These are phyloP conservation scores for Stenodema calcarata DNA, from an alignment of 2,888 invertebrate species.

Conservation along the genomic window DNA sequence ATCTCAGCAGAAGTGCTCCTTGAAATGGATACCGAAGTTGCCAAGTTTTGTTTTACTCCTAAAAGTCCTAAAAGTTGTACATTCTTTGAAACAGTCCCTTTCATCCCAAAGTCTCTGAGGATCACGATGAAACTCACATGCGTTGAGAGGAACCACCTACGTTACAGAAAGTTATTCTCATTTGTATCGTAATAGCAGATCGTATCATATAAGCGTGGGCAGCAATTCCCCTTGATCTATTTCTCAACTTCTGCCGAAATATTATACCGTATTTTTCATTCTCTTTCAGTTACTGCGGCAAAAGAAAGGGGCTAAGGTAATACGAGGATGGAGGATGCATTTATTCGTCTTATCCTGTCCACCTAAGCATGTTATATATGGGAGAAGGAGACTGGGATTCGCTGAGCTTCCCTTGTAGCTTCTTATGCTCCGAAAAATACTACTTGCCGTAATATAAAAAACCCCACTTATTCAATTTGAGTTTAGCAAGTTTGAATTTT, in stretches of 20 bases:
- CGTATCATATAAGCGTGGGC: too few species aligned
- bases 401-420: background rate
- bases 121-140: too few species aligned
- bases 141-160: too few species aligned
- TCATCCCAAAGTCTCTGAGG: too few species aligned
- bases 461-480: background rate
- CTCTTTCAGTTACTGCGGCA: background rate
- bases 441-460: background rate
- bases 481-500: background rate
- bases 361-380: constrained; percentile 35
- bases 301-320: background rate
- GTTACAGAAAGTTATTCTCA: too few species aligned
- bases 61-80: too few species aligned
- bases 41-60: too few species aligned
- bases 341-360: constrained; percentile 38
- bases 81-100: too few species aligned
- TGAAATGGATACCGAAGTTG: too few species aligned
- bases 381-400: background rate
- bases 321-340: background rate
- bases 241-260: background rate
- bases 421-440: background rate
- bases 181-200: too few species aligned
- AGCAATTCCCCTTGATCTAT: too few species aligned
- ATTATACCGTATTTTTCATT: background rate
- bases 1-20: too few species aligned